These are phyloP conservation scores for Paramormyrops kingsleyae DNA, from an alignment of 2,113 vertebrate species.

Conservation along the genomic window DNA sequence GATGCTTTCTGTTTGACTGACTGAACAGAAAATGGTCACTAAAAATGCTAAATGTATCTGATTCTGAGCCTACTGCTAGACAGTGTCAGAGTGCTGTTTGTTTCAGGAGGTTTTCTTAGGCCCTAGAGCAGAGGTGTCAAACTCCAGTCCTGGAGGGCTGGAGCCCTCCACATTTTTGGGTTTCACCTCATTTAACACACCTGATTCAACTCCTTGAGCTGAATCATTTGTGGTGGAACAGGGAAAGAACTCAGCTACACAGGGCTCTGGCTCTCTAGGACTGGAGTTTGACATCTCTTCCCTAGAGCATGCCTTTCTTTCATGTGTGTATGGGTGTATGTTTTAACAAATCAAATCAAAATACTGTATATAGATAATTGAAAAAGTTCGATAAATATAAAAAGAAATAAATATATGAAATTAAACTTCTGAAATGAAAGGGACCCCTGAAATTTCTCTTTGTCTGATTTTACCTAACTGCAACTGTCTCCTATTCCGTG, in stretches of 20 bases:
- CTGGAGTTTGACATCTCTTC: no score
- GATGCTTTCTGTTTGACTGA: not conserved
- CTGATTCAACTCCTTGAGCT: no score
- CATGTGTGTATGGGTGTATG: not conserved
- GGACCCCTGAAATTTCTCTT: not conserved
- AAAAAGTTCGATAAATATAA: not conserved
- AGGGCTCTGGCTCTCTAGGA: no score
- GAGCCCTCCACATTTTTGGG: no score
- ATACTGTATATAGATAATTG: not conserved
- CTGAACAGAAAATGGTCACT: not conserved
- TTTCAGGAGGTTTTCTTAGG: not conserved
- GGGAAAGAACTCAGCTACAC: no score
- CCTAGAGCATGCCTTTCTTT: not conserved
- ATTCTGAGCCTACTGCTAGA: not conserved
- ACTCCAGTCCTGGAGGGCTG: no score
- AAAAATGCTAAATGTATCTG: not conserved
- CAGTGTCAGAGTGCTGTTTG: not conserved
- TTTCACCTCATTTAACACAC: no score
- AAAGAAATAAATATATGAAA: not conserved
- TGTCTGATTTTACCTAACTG: not conserved
- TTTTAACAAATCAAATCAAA: not conserved
- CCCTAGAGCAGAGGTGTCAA: not conserved
- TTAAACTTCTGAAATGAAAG: not conserved
- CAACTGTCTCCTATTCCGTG: not conserved
- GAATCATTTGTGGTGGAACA: no score